Conservation (phyloP, 92 coral and sea anemone genomes). For the Nematostella vectensis region DNA sequence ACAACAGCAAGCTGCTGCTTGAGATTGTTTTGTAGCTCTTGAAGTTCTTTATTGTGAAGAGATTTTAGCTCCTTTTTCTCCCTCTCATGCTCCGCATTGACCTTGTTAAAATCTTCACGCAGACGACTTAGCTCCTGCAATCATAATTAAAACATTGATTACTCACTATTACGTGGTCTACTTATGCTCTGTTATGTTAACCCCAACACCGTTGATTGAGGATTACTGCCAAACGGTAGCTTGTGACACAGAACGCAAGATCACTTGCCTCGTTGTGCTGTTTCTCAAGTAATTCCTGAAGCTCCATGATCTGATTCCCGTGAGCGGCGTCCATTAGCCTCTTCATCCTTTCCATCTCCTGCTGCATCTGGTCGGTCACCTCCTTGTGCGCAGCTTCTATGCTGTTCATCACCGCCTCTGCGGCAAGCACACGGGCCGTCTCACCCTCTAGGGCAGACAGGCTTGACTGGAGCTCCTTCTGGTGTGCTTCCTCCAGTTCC, state of each 20-base stretch:
- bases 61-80: conserved; percentile 41
- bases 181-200: no score
- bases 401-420: conserved; percentile 54
- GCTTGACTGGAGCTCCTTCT: conserved; percentile 52
- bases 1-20: conserved; percentile 55
- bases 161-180: not conserved
- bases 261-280: conserved; percentile 45
- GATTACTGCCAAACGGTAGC: no score
- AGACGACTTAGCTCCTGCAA: conserved; percentile 58
- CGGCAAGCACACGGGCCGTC: conserved; percentile 58
- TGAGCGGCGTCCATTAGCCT: conserved; percentile 69
- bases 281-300: conserved; percentile 51
- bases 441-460: conserved; percentile 55
- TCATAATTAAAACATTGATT: no score
- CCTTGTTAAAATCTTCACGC: conserved; percentile 41
- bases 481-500: conserved; percentile 75
- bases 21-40: conserved; percentile 51
- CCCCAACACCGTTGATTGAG: not conserved
- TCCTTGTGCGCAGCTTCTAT: conserved; percentile 65
- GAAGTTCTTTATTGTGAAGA: conserved; percentile 43
- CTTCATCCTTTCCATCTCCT: conserved; percentile 37
- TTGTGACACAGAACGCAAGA: no score
- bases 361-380: conserved; percentile 41
- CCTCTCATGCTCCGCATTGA: conserved; percentile 41
- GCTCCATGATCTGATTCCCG: conserved; percentile 63